Base-by-base conservation (phyloP, 2,888 invertebrate genomes). In the Bombylius discolor region DNA sequence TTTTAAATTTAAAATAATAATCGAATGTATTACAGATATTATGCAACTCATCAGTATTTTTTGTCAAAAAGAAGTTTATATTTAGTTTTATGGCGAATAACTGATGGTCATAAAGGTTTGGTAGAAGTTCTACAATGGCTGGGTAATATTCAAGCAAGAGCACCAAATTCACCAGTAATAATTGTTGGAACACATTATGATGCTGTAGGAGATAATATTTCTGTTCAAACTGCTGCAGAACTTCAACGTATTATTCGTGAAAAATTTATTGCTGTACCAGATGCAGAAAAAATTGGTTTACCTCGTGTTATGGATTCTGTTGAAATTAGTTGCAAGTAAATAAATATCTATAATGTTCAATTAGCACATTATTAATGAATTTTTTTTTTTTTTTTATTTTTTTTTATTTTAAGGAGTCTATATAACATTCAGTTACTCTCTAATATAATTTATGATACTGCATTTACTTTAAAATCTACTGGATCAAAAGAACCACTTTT, bases 31-130 rank as follows among this genome's bases (percentile, higher is more conserved):
- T 53, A 47, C 39, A 83, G 83, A 68, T 97, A 98, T 71, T 98
- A 98, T 72, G 93, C 97, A 0, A 98, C 98, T 0, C 98, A 98
- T 78, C 97, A 98, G 71, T 99, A 99, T 73, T 99, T 99, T 72
- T 76, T 99, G 49, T 96, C 97, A 0, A 90, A 94, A 58, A 81
- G 98, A 13, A 94, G 96, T 61, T 76, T 99, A 44, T 99, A 97
- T 72, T 77, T 99, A 54, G 97, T 98, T 1, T 82, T 97, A 5
- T 99, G 98, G 97, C 83, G 86, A 64, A 89, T 96, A 53, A 87
- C 86, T 0, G 96, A 97, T 65, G 98, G 98, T 0, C 82, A 91
- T 67, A 81, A 82, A 63, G 98, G 96, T 0, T 82, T 99, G 13
- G 85, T 87, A 14, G 90, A 89, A 64, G 90, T 99, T 34, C 79